Evolutionary conservation across 2,888 invertebrate species (phyloP).

Genomic region (Magallana nippona): DNA sequence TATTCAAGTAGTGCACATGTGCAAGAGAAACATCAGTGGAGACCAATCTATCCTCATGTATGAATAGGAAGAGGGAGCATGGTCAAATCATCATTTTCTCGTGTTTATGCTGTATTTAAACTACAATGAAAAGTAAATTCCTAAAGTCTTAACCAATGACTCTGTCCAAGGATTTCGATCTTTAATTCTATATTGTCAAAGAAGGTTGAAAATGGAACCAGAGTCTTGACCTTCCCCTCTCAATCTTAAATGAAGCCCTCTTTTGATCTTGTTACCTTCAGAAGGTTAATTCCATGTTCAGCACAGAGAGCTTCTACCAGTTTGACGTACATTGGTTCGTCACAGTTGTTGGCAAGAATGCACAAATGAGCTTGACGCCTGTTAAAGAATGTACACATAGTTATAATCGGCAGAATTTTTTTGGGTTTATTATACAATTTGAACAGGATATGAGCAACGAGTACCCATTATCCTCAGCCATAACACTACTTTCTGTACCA

Average conservation of each 20-base stretch:
- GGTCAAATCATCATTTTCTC: slow-evolving; percentile 54
- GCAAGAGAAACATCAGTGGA: background rate
- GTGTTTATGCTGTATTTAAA: too few relatives aligned
- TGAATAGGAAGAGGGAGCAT: slow-evolving; percentile 71
- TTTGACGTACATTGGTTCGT: slow-evolving; percentile 98
- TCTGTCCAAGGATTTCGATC: too few relatives aligned
- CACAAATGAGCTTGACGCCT: slow-evolving; percentile 98
- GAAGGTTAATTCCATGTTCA: slow-evolving; percentile 97
- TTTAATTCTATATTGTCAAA: too few relatives aligned
- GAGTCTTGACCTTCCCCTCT: too few relatives aligned
- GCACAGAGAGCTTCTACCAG: slow-evolving; percentile 98
- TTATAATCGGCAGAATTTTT: too few relatives aligned
- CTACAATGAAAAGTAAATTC: too few relatives aligned
- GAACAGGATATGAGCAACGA: too few relatives aligned
- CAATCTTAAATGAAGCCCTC: background rate
- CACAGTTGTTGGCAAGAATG: slow-evolving; percentile 98
- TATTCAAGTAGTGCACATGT: too few relatives aligned
- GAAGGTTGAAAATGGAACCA: too few relatives aligned
- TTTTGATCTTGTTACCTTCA: slow-evolving; percentile 84
- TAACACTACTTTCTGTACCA: background rate
- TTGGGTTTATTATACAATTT: too few relatives aligned
- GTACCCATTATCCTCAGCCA: background rate
- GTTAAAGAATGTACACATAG: slow-evolving; percentile 32
- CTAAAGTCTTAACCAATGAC: too few relatives aligned
- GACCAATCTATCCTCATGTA: slow-evolving; percentile 58